Base-by-base conservation (phyloP, 2,797 vertebrate species). In the Enoplosus armatus region DNA sequence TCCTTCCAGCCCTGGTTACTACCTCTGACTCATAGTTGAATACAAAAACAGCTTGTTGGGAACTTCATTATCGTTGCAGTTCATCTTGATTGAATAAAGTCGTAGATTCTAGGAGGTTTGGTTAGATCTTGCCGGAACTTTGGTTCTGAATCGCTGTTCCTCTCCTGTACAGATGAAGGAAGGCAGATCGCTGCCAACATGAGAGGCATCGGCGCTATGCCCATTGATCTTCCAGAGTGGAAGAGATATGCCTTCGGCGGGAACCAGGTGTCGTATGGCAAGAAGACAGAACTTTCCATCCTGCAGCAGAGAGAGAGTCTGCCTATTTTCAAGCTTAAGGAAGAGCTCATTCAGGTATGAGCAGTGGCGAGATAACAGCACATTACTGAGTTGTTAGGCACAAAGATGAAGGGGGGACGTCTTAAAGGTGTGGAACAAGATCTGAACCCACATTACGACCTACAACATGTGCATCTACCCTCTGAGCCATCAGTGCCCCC, bases 141-240 rank as follows among this genome's bases (percentile, higher is more conserved):
- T 1, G 3, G 15, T 37, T 16, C 60, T 2, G 3, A 8, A 9
- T 65, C 41, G 0, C 45, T 66, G 56, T 64, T 70, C 63, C 45
- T 75, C 59, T 66, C 62, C 48, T 22, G 24, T 43, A 1, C 83
- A 98, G 97, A 94, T 87, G 97, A 98, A 73, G 97, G 97, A 70
- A 96, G 97, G 77, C 97, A 98, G 95, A 98, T 98, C 39, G 97
- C 97, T 20, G 97, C 97, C 80, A 98, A 98, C 90, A 98, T 98
- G 97, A 85, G 97, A 67, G 97, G 97, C 24, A 98, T 98, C 65
- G 97, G 97, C 47, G 97, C 97, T 91, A 98, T 98, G 97, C 97
- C 97, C 10, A 94, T 95, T 0, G 96, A 98, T 78, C 97, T 98
- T 62, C 97, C 97, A 0, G 97, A 96, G 88, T 98, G 97, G 97